A percentile compares a stretch with the other conserved stretches of the same genome.
phyloP scores from a whole-genome alignment of 2,797 vertebrate species.

The Gallinago nigripennis region DNA sequence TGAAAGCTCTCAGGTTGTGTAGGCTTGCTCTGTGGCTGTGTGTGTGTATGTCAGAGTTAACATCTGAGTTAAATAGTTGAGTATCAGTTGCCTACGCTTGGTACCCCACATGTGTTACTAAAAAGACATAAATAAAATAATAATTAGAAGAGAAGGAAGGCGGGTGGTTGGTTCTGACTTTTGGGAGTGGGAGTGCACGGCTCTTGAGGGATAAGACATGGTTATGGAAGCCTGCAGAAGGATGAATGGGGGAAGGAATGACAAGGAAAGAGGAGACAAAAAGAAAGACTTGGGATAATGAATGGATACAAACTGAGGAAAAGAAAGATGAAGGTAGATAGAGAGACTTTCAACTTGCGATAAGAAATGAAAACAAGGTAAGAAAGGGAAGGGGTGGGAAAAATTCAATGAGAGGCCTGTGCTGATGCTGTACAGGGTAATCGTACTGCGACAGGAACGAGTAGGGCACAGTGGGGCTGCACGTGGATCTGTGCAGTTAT shows the following conservation, averaged over 20 bases:
- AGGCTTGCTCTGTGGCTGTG: neutral
- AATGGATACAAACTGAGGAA: neutral
- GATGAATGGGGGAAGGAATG: neutral
- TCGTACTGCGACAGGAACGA: rapidly evolving
- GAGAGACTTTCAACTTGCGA: neutral
- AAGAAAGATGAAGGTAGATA: neutral
- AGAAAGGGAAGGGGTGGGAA: neutral
- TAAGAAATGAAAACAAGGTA: neutral
- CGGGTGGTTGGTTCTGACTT: neutral
- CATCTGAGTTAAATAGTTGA: neutral
- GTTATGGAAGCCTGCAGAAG: neutral
- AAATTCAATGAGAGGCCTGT: neutral
- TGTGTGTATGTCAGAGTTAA: neutral
- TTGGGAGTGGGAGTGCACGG: rapidly evolving
- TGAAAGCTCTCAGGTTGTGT: neutral
- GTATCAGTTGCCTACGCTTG: neutral
- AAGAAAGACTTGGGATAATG: neutral
- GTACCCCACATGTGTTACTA: neutral
- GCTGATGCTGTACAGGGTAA: neutral
- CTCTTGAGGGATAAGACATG: neutral
- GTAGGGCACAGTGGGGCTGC: neutral
- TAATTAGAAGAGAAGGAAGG: neutral
- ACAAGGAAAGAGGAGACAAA: neutral
- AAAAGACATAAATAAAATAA: neutral
- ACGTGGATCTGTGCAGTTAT: neutral